These are phyloP conservation scores for Pachymerium ferrugineum DNA, from an alignment of 2,888 invertebrate genomes.

Conservation along the genomic window DNA sequence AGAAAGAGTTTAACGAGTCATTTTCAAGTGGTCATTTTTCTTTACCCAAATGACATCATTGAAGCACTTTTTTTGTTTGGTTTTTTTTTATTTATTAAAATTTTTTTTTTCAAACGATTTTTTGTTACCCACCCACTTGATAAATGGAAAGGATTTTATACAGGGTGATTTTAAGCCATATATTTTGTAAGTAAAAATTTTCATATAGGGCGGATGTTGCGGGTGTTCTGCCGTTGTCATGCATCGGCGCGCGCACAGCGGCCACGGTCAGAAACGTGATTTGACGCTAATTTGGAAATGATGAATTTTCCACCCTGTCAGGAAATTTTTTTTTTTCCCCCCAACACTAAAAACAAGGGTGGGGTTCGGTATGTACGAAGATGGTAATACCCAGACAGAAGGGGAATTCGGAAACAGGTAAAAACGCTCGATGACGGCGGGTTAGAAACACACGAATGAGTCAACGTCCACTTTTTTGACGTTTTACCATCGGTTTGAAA, in stretches of 20 bases:
- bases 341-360: background rate
- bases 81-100: no score
- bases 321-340: constrained; percentile 1
- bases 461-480: no score
- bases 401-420: constrained; percentile 8
- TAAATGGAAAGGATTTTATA: no score
- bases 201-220: background rate
- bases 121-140: no score
- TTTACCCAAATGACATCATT: no score
- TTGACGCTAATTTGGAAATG: constrained; percentile 19
- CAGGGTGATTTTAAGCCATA: no score
- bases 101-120: no score
- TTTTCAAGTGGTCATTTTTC: no score
- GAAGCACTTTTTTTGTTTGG: no score
- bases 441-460: no score
- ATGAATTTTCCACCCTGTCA: background rate
- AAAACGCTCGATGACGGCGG: background rate
- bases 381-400: background rate
- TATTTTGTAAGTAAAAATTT: background rate
- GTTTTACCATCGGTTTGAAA: background rate
- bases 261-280: background rate
- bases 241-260: background rate
- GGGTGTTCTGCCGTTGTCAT: background rate
- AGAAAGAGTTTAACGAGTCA: no score
- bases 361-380: background rate